Evolutionary conservation across 2,113 vertebrate species (phyloP).

Genomic region (Calyptomena viridis): DNA sequence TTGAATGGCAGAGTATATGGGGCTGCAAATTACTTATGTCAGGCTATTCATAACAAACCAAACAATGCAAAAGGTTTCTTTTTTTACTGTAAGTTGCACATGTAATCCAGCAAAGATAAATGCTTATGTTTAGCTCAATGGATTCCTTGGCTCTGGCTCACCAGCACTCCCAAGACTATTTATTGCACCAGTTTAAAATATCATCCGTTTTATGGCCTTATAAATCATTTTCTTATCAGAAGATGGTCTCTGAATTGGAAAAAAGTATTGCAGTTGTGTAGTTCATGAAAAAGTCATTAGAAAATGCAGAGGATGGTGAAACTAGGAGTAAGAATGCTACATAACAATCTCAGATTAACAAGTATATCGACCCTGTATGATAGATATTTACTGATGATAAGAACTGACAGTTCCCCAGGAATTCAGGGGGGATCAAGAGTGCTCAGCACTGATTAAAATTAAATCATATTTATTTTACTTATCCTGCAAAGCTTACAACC

Average conservation of each 20-base stretch:
- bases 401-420: neutral
- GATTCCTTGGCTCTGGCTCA: conserved; percentile 1
- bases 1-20: neutral
- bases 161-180: conserved; percentile 4
- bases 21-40: neutral
- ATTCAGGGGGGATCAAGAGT: neutral
- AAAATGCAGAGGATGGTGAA: neutral
- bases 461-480: neutral
- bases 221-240: conserved; percentile 56
- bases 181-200: conserved; percentile 40
- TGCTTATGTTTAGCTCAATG: conserved; percentile 25
- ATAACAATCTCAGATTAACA: neutral
- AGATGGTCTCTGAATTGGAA: neutral
- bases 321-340: neutral
- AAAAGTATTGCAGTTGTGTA: neutral
- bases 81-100: neutral
- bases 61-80: neutral
- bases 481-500: neutral
- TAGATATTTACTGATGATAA: neutral
- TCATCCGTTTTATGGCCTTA: neutral
- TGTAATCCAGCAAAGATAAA: conserved; percentile 32
- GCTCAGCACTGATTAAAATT: neutral
- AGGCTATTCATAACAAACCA: neutral
- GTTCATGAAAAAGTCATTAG: conserved; percentile 3
- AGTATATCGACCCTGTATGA: neutral